Percentiles rank a stretch among this genome's conserved stretches.
phyloP scores from a whole-genome alignment of 1,140 invertebrate genomes.

The Neodiprion virginianus region DNA sequence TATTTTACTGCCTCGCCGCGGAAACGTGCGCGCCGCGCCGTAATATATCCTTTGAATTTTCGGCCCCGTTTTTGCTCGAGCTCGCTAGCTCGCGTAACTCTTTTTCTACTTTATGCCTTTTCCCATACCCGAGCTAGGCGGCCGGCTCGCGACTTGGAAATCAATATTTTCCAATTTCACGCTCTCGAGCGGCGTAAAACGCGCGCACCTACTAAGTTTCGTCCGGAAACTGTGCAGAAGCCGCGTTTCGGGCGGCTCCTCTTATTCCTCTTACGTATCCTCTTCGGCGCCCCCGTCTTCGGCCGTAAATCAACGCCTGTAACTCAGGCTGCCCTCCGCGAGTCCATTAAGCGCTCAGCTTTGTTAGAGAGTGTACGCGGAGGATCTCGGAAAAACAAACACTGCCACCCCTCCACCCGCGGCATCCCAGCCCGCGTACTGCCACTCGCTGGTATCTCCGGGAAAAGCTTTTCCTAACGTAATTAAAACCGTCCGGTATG shows the following conservation, averaged over 20 bases:
- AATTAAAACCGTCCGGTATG: background rate
- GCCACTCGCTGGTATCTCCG: background rate
- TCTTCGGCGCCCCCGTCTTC: background rate
- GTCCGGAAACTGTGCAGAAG: background rate
- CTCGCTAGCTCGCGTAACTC: constrained; percentile 23
- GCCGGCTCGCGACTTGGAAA: background rate
- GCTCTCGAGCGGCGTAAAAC: background rate
- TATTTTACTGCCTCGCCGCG: constrained; percentile 8
- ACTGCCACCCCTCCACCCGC: background rate
- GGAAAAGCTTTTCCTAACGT: constrained; percentile 2
- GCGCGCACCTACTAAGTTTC: background rate
- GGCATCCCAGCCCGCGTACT: background rate
- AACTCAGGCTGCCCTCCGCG: background rate
- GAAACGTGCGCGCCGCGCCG: background rate
- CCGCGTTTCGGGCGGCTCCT: background rate
- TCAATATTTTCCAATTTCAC: constrained; percentile 3
- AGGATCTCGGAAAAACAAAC: constrained; percentile 5
- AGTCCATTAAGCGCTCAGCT: constrained; percentile 4
- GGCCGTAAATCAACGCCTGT: constrained; percentile 5
- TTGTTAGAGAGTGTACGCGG: background rate
- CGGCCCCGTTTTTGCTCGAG: background rate
- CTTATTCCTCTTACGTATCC: too few species aligned
- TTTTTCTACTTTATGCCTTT: background rate
- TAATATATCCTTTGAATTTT: background rate
- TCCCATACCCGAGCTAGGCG: background rate